Evolutionary conservation across 1,140 invertebrate species (phyloP), one percentile per base, ranked within the genome.

Genomic region (Sinella curviseta): DNA sequence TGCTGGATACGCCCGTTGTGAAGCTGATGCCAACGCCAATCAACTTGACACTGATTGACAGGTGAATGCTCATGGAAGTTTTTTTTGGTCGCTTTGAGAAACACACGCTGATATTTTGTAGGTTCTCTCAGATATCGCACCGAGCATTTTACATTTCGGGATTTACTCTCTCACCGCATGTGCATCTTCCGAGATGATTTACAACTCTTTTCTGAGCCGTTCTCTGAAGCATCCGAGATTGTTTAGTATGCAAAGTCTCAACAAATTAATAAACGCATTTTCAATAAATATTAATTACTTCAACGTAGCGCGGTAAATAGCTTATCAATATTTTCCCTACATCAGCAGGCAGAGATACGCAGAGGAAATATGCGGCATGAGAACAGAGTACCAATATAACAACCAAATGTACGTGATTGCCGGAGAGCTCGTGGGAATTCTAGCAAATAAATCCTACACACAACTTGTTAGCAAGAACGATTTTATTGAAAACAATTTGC

Each of bases 51-150:
- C 28, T 81, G 2, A 76, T 77, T 30, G 80, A n/a, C n/a, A n/a
- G n/a, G n/a, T n/a, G n/a, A n/a, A n/a, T n/a, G n/a, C n/a, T n/a
- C n/a, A n/a, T n/a, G n/a, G n/a, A n/a, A n/a, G n/a, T n/a, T n/a
- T n/a, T n/a, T n/a, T n/a, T n/a, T n/a, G n/a, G n/a, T n/a, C n/a
- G n/a, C n/a, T n/a, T n/a, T n/a, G n/a, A n/a, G n/a, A n/a, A n/a
- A n/a, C n/a, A n/a, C n/a, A n/a, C n/a, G n/a, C n/a, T n/a, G n/a
- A n/a, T n/a, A n/a, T n/a, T n/a, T n/a, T n/a, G 78, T 33, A 26
- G 77, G 80, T n/a, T n/a, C n/a, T n/a, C n/a, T n/a, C n/a, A n/a
- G n/a, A n/a, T 81, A 70, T 76, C 77, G 80, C 34, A 35, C 73
- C 0, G 77, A 81, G 12, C 54, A 55, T 31, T 54, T 33, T 8